Percentiles rank a stretch among this genome's conserved stretches.
Evolutionary conservation across 2,113 vertebrate species (phyloP).

Genomic region (Heptranchias perlo): DNA sequence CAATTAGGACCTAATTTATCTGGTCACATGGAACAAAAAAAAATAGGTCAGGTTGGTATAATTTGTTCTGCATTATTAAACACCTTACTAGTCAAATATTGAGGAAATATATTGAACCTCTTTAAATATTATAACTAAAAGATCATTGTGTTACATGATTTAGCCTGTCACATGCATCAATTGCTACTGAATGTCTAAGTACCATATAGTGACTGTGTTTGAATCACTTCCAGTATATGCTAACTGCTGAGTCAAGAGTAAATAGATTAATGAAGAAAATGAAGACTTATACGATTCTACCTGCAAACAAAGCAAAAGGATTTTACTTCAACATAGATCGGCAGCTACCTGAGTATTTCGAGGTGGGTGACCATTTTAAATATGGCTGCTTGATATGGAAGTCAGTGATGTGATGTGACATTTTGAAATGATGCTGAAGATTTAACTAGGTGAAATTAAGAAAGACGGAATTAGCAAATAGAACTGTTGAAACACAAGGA

Average conservation of each 20-base stretch:
- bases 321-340: conserved; percentile 8
- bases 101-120: background rate
- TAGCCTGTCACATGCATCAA: background rate
- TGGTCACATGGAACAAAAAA: background rate
- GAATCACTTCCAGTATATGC: background rate
- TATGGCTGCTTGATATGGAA: background rate
- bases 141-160: too few relatives aligned
- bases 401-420: background rate
- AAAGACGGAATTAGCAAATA: too few relatives aligned
- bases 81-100: background rate
- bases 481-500: background rate
- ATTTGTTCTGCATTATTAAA: too few relatives aligned
- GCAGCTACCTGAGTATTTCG: background rate
- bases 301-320: background rate
- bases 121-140: background rate
- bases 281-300: conserved; percentile 1
- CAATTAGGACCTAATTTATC: background rate
- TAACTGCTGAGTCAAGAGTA: background rate
- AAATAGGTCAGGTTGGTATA: background rate
- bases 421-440: background rate
- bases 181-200: background rate
- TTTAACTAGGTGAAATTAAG: background rate
- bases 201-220: background rate
- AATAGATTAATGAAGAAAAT: background rate
- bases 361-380: background rate